Evolutionary conservation across 30 jellyfish, hydroid and myxozoan species (phyloP), one percentile per base, ranked within the genome.

Genomic region (Chironex yamaguchii): DNA sequence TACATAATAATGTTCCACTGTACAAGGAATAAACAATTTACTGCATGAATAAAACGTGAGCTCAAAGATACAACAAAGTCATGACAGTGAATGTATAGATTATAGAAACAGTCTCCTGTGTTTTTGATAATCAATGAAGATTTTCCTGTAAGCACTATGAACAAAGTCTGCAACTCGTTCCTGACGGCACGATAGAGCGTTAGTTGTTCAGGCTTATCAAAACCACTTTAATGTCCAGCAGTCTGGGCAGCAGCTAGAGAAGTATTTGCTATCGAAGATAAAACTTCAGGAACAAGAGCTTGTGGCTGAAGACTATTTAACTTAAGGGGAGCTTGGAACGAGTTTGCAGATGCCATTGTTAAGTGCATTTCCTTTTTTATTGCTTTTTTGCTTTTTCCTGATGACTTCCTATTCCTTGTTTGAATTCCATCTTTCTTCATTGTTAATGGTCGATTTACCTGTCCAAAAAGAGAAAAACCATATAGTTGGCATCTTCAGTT

Each of bases 401-500:
- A 67, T 29, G 98, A 89, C 67, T 95, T 95, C 68, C 99, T 80
- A 65, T 90, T 95, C 49, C 99, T 51, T 29, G 99, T 95, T 75
- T 95, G 99, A 23, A 95, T 89, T 4, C 98, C 98, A 35, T 89
- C 98, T 71, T 95, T 95, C 82, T 95, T 95, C 99, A 95, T 95
- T 2, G 99, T 89, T 28, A 95, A 66, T 28, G 99, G 99, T 68
- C 99, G 86, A 88, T 88, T 95, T 21, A 95, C 91, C 98, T 95
- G 58, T 9, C 17, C 9, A 17, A 42, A 42, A 42, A 42, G 17
- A 17, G 13, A 42, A 42, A 42, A 42, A n/a, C n/a, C n/a, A n/a
- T n/a, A n/a, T n/a, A n/a, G n/a, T n/a, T n/a, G n/a, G n/a, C n/a
- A n/a, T n/a, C n/a, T n/a, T n/a, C n/a, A n/a, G n/a, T n/a, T n/a